Evolutionary conservation across 2,888 invertebrate species (phyloP).

Genomic region (Temnothorax rugatulus): DNA sequence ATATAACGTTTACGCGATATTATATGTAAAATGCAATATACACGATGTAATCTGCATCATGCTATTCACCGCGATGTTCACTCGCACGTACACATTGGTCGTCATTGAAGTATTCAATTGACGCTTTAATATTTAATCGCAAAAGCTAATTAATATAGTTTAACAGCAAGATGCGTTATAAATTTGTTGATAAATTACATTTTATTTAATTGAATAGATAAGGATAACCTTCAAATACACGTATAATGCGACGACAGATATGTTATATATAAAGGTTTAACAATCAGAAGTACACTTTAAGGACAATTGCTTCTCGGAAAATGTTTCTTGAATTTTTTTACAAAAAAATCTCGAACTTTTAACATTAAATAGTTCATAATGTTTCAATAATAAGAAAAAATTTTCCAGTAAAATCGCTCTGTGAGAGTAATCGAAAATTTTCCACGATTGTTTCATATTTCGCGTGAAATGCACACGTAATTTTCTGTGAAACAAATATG

Average conservation of each 20-base stretch:
- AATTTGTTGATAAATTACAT: slow-evolving; percentile 33
- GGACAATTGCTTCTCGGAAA: neutral
- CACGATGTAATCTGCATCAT: slow-evolving; percentile 17
- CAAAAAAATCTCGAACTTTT: neutral
- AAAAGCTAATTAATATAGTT: slow-evolving; percentile 38
- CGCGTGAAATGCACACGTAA: neutral
- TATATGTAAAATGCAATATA: slow-evolving; percentile 27
- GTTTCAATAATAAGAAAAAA: neutral
- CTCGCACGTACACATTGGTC: neutral
- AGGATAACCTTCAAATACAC: neutral
- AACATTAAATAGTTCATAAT: neutral
- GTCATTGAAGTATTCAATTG: slow-evolving; percentile 26
- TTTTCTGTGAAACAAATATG: slow-evolving; percentile 4
- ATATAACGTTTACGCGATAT: neutral
- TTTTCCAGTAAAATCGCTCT: neutral
- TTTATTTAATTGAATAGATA: neutral
- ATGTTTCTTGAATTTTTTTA: neutral
- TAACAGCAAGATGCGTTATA: neutral
- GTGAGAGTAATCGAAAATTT: neutral
- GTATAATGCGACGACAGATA: neutral
- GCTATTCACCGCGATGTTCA: neutral
- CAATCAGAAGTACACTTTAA: neutral
- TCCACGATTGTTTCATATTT: neutral
- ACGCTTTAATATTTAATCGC: slow-evolving; percentile 25
- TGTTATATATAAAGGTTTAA: neutral